Conservation (phyloP, 2,797 vertebrate species). For the Pitangus sulphuratus region DNA sequence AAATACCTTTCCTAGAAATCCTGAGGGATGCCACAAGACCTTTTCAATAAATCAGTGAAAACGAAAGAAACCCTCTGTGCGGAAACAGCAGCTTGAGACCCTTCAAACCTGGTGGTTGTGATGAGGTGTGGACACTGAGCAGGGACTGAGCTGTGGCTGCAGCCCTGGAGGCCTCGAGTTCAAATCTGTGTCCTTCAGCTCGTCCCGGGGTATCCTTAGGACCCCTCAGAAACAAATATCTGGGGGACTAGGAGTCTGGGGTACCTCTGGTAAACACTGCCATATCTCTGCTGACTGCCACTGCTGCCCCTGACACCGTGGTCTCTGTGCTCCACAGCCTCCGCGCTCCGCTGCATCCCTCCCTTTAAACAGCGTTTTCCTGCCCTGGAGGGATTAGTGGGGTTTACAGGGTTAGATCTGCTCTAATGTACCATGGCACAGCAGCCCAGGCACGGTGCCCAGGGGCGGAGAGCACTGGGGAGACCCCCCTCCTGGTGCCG, state of each 20-base stretch:
- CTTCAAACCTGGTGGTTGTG: rapidly evolving
- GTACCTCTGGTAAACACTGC: neutral
- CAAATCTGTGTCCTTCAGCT: neutral
- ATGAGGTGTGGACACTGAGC: rapidly evolving
- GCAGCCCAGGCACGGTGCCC: rapidly evolving
- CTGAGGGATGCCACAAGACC: neutral
- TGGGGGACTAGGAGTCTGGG: neutral
- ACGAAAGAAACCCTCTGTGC: neutral
- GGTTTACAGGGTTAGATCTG: neutral
- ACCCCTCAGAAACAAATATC: neutral
- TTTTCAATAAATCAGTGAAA: neutral
- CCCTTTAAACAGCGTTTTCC: neutral
- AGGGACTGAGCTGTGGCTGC: neutral
- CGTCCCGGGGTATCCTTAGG: neutral
- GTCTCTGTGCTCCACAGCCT: rapidly evolving
- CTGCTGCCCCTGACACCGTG: neutral
- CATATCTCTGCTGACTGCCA: rapidly evolving
- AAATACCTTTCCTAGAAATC: neutral
- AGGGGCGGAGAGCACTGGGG: neutral
- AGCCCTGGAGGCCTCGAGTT: neutral
- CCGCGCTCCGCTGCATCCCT: rapidly evolving
- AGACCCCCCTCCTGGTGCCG: neutral
- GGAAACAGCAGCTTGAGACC: neutral
- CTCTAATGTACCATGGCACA: neutral
- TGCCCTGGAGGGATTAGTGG: neutral